Conservation (phyloP, 2,113 vertebrate species). For the Charadrius vociferus region DNA sequence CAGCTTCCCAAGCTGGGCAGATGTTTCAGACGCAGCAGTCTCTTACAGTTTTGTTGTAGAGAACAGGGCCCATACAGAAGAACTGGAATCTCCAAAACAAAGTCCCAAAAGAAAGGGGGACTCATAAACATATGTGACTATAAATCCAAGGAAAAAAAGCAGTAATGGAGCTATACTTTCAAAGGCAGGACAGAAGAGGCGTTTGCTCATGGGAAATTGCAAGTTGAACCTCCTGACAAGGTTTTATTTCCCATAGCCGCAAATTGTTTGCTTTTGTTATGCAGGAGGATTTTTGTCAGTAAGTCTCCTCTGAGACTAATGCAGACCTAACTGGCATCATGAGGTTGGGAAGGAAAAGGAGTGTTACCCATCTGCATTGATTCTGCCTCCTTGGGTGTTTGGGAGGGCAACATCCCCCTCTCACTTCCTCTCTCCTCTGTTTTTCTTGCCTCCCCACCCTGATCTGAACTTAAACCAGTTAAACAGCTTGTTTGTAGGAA, state of each 20-base stretch:
- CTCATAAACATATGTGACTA: background rate
- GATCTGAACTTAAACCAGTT: background rate
- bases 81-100: background rate
- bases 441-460: background rate
- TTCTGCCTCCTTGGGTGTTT: background rate
- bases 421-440: background rate
- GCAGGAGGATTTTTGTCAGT: background rate
- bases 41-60: background rate
- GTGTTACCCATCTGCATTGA: background rate
- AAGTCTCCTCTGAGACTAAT: background rate
- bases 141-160: background rate
- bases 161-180: background rate
- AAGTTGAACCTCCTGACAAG: background rate
- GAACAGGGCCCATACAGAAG: background rate
- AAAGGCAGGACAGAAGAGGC: background rate
- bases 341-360: background rate
- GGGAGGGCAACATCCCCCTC: background rate
- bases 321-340: background rate
- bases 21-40: background rate
- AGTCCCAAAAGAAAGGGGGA: background rate
- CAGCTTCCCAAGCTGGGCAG: background rate
- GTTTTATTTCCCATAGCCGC: background rate
- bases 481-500: background rate
- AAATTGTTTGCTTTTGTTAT: background rate
- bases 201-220: background rate